These are phyloP conservation scores for Masnerella sp. DNA, from an alignment of 2,888 invertebrate species.

Conservation along the genomic window DNA sequence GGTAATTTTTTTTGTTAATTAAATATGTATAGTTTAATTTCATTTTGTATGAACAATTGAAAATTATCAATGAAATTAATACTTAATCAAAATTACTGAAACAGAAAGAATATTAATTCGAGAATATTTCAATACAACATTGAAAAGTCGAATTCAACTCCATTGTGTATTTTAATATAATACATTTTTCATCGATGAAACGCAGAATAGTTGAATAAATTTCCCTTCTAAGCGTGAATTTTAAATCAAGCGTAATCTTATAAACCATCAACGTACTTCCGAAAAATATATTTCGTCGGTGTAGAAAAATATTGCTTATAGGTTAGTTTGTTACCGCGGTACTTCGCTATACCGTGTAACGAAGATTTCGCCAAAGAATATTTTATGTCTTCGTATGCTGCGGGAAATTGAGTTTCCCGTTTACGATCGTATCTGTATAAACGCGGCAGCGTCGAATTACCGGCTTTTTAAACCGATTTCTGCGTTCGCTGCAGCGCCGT, in stretches of 20 bases:
- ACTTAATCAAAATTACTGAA: no score
- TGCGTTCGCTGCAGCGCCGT: neutral
- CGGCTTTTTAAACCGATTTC: neutral
- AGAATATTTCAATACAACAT: constrained; percentile 20
- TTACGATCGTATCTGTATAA: constrained; percentile 44
- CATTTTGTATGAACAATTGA: neutral
- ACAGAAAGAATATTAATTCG: no score
- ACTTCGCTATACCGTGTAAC: constrained; percentile 39
- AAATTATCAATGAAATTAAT: no score
- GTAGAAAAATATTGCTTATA: constrained; percentile 48
- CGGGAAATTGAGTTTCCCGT: constrained; percentile 46
- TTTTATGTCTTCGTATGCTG: constrained; percentile 51
- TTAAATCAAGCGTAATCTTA: constrained; percentile 43
- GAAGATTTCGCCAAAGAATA: constrained; percentile 53
- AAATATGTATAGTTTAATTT: neutral
- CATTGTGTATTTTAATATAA: constrained; percentile 21
- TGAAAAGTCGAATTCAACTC: constrained; percentile 17
- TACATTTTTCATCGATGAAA: constrained; percentile 23
- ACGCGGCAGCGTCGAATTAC: constrained; percentile 3
- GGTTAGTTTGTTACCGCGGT: constrained; percentile 40
- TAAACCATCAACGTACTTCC: constrained; percentile 41
- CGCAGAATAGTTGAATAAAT: constrained; percentile 22
- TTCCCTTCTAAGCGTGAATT: constrained; percentile 25
- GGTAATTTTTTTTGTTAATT: neutral
- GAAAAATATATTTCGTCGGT: constrained; percentile 32